Conservation (phyloP, 1,140 invertebrate species). For the Papilio xuthus region DNA sequence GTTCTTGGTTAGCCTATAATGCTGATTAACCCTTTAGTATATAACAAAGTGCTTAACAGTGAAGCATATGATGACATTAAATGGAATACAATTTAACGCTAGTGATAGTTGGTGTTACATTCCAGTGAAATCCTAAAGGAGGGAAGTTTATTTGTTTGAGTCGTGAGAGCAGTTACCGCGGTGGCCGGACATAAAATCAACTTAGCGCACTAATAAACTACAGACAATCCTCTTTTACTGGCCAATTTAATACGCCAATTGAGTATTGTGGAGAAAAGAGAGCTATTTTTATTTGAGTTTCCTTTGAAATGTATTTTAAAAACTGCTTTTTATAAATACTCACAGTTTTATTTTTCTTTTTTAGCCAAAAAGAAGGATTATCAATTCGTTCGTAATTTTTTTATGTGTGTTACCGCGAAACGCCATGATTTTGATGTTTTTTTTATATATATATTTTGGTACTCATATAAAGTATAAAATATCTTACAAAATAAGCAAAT, state of each 20-base stretch:
- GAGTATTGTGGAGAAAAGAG: conserved; percentile 24
- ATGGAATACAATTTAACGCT: neutral
- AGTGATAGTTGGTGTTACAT: neutral
- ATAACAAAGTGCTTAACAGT: neutral
- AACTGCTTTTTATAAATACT: neutral
- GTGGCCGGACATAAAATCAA: conserved; percentile 30
- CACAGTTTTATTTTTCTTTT: neutral
- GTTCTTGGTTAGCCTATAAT: no score
- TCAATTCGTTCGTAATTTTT: no score
- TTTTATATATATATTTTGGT: no score
- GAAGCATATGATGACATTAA: neutral
- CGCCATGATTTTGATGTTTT: no score
- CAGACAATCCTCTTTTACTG: conserved; percentile 31
- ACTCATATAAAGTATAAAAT: no score
- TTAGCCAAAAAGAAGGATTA: no score
- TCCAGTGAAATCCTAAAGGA: conserved; percentile 10
- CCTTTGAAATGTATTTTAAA: neutral
- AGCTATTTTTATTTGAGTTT: conserved; percentile 8
- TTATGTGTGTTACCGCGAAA: no score
- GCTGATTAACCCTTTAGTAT: neutral
- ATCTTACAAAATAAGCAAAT: no score
- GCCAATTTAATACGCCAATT: conserved; percentile 36
- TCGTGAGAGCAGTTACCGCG: conserved; percentile 21
- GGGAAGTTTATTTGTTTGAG: conserved; percentile 22
- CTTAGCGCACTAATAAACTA: conserved; percentile 32